phyloP scores from a whole-genome alignment of 2,888 invertebrate genomes.

The Megalurothrips usitatus region DNA sequence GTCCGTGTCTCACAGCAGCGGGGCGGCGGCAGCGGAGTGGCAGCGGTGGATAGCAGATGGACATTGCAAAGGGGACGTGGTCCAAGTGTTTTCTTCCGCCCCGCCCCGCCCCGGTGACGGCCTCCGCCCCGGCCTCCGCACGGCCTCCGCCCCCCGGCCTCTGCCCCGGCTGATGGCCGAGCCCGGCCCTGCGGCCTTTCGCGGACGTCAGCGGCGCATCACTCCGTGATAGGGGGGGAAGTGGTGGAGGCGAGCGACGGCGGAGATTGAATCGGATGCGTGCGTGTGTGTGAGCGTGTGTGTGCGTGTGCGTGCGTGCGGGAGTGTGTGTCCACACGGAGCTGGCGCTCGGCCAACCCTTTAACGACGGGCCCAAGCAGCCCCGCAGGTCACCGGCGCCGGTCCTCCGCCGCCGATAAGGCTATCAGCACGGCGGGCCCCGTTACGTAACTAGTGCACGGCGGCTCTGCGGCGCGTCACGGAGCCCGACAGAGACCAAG shows the following conservation, averaged over 20 bases:
- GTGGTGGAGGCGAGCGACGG: neutral
- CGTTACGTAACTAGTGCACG: no score
- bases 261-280: constrained; percentile 10
- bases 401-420: no score
- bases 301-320: neutral
- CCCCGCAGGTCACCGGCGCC: neutral
- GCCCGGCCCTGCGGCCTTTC: neutral
- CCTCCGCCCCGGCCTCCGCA: neutral
- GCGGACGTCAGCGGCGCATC: constrained; percentile 3
- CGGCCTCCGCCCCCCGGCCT: neutral
- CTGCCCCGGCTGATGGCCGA: neutral
- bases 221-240: neutral
- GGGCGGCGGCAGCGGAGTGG: neutral
- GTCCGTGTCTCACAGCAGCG: neutral
- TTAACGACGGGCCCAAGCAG: neutral
- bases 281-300: neutral
- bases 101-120: neutral
- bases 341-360: constrained; percentile 1
- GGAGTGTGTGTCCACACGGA: neutral
- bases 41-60: neutral
- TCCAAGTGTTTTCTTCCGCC: neutral
- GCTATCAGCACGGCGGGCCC: no score
- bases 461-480: no score
- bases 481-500: neutral
- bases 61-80: neutral